Percentiles rank a stretch among this genome's conserved stretches.
Conservation (phyloP, 37 sponge, comb jelly and placozoan species). For the Chondrilla cf. caribensis region DNA sequence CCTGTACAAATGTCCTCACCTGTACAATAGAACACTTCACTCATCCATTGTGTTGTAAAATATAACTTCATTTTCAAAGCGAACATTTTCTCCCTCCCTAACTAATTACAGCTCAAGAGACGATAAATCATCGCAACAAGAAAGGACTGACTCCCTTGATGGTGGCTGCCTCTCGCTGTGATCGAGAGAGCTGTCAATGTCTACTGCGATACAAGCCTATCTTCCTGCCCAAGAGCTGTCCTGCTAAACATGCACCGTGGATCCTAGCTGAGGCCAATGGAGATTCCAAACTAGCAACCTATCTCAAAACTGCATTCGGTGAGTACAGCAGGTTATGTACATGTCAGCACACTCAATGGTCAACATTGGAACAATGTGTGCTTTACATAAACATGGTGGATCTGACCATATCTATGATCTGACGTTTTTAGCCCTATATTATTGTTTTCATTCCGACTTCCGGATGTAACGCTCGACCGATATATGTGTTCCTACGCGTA, state of each 20-base stretch:
- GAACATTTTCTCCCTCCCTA: too few relatives aligned
- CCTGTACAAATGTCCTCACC: too few relatives aligned
- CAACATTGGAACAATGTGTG: too few relatives aligned
- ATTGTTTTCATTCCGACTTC: too few relatives aligned
- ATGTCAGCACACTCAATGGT: too few relatives aligned
- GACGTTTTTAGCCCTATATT: slow-evolving; percentile 37
- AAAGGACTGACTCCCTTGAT: slow-evolving; percentile 55
- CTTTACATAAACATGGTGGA: too few relatives aligned
- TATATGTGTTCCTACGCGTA: too few relatives aligned
- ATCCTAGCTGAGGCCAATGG: slow-evolving; percentile 31
- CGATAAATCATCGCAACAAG: slow-evolving; percentile 39
- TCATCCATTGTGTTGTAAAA: background rate
- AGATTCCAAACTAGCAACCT: slow-evolving; percentile 13
- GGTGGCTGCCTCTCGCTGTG: slow-evolving; percentile 37
- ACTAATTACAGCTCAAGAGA: slow-evolving; percentile 32
- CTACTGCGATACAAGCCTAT: slow-evolving; percentile 31
- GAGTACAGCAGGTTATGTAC: too few relatives aligned
- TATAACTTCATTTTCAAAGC: too few relatives aligned
- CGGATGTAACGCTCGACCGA: too few relatives aligned
- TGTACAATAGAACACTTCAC: too few relatives aligned
- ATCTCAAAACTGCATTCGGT: slow-evolving; percentile 41
- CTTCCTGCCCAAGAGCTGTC: background rate
- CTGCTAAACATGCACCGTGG: slow-evolving; percentile 1
- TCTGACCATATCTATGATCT: too few relatives aligned
- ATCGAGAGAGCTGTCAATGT: slow-evolving; percentile 41